A percentile compares a stretch with the other conserved stretches of the same genome.
phyloP scores from a whole-genome alignment of 2,888 invertebrate species.

The Eupelmus urozonus region DNA sequence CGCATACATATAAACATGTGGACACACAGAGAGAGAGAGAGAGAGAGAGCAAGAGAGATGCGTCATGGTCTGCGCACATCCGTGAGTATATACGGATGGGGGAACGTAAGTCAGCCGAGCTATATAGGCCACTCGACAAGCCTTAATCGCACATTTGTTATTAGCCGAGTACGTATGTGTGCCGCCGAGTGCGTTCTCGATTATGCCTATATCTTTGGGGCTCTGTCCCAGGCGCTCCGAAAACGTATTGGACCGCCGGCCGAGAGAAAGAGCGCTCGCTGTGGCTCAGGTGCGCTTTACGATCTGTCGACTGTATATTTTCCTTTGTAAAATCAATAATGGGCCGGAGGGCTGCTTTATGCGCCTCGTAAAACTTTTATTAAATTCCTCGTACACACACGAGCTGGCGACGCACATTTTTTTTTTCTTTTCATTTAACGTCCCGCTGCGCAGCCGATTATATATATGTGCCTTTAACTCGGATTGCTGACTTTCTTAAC shows the following conservation, averaged over 20 bases:
- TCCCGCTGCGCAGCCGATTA: background rate
- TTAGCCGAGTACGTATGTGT: conserved; percentile 6
- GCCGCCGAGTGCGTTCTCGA: background rate
- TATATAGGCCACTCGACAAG: conserved; percentile 22
- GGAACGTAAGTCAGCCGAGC: background rate
- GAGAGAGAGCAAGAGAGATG: background rate
- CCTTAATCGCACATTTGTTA: conserved; percentile 47
- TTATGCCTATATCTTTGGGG: conserved; percentile 17
- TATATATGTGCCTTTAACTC: conserved; percentile 18
- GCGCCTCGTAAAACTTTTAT: conserved; percentile 54
- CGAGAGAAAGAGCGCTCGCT: background rate
- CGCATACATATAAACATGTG: background rate
- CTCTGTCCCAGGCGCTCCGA: no score
- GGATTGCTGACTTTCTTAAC: background rate
- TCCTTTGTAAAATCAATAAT: conserved; percentile 58
- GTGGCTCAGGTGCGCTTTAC: conserved; percentile 46
- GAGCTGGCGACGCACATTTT: background rate
- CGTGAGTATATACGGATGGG: background rate
- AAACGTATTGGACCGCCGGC: no score
- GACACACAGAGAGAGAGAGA: background rate
- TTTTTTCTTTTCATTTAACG: conserved; percentile 10
- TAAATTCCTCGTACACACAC: conserved; percentile 42
- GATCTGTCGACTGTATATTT: conserved; percentile 55
- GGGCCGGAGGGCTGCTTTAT: conserved; percentile 37
- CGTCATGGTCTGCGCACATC: background rate